Evolutionary conservation across 2,797 vertebrate species (phyloP).

Genomic region (Neomorphus geoffroyi): DNA sequence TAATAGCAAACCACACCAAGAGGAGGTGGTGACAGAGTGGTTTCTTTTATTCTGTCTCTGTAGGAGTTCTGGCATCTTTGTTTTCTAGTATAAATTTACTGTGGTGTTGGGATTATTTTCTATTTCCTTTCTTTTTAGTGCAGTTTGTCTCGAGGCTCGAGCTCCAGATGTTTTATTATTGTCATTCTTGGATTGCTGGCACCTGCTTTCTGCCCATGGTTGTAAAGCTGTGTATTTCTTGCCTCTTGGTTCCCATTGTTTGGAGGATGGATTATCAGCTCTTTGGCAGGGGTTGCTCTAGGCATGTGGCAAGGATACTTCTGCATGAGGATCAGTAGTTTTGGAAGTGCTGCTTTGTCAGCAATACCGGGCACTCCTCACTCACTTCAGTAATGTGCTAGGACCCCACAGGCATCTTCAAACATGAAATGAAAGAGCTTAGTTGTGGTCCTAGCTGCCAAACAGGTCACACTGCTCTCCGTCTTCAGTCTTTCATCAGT

Average conservation of each 20-base stretch:
- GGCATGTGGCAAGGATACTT: background rate
- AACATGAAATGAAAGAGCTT: background rate
- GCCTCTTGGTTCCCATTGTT: background rate
- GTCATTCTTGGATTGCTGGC: background rate
- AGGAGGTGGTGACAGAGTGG: background rate
- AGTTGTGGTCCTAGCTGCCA: background rate
- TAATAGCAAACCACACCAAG: background rate
- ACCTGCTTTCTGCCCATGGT: background rate
- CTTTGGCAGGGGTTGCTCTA: background rate
- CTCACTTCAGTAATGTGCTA: background rate
- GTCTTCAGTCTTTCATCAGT: background rate
- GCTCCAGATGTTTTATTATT: constrained; percentile 40
- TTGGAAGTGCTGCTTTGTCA: background rate
- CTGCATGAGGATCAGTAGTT: background rate
- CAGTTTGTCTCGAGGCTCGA: background rate
- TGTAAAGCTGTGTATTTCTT: background rate
- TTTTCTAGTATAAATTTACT: constrained; percentile 29
- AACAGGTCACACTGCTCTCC: background rate
- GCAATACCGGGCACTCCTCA: background rate
- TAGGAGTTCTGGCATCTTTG: constrained; percentile 2
- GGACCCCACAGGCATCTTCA: background rate
- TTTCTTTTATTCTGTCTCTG: constrained; percentile 10
- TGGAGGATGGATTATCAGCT: background rate
- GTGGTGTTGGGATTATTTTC: background rate
- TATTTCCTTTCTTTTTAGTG: background rate